Evolutionary conservation across 92 coral and sea anemone genomes (phyloP).

Genomic region (Epizoanthus rinbou): DNA sequence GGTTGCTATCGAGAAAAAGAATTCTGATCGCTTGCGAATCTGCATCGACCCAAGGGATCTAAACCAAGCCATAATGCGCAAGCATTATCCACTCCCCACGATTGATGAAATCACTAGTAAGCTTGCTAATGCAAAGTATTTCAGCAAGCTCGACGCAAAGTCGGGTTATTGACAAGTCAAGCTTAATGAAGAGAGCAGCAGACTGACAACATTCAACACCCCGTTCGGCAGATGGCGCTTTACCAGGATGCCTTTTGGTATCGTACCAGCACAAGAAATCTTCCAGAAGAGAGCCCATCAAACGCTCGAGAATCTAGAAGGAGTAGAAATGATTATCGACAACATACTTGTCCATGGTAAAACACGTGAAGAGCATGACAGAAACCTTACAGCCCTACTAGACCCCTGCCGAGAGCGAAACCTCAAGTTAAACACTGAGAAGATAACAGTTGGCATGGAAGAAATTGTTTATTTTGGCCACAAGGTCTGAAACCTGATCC

Average conservation of each 20-base stretch:
- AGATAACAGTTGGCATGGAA: too few relatives aligned
- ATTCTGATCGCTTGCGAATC: too few relatives aligned
- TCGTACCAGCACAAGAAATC: slow-evolving; percentile 5
- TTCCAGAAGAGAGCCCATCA: slow-evolving; percentile 20
- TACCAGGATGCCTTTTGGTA: too few relatives aligned
- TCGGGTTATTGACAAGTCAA: slow-evolving; percentile 22
- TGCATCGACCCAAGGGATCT: too few relatives aligned
- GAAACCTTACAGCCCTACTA: background rate
- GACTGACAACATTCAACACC: background rate
- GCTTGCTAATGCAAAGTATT: background rate
- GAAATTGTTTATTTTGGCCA: too few relatives aligned
- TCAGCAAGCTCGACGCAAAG: slow-evolving; percentile 1
- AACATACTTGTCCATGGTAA: background rate
- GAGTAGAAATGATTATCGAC: background rate
- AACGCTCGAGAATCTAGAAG: background rate
- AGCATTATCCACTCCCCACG: background rate
- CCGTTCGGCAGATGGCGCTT: slow-evolving; percentile 1
- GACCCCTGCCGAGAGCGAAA: background rate
- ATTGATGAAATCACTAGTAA: background rate
- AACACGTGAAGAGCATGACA: slow-evolving; percentile 27
- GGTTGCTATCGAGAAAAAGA: too few relatives aligned
- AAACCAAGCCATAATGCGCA: background rate
- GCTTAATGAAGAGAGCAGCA: slow-evolving; percentile 7
- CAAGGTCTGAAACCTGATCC: too few relatives aligned
- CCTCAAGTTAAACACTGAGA: background rate